Evolutionary conservation across 2,797 vertebrate genomes (phyloP), one percentile per base, ranked within the genome.

Genomic region (Miichthys miiuy): DNA sequence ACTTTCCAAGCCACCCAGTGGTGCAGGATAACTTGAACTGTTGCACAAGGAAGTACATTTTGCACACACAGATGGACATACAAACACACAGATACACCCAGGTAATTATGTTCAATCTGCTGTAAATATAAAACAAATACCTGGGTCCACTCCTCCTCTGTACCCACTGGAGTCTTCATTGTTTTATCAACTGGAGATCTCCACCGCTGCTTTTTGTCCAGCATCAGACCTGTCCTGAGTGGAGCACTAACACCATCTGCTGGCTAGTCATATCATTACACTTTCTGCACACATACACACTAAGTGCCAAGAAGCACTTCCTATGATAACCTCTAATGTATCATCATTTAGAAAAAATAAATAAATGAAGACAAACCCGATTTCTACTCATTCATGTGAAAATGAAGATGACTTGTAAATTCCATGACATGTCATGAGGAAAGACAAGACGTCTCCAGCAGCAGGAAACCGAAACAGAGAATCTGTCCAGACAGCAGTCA

Each of bases 241-340:
- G 84, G 92, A 91, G 65, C 81, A 80, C 79, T 91, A 50, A 60
- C 82, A 79, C 91, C 91, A 92, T 88, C 93, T 93, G 66, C 77
- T 92, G 93, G 91, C 25, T 16, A 21, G 25, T 30, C 0, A 27
- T 50, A 44, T 8, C 16, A 87, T 74, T 89, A 81, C 90, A 86
- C 14, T 30, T 58, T 72, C 8, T 42, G 16, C 25, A 57, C 52
- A 21, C 12, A 4, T 14, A 13, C 13, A 44, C 12, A 44, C 42
- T 44, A 34, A 34, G 34, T 58, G 30, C 17, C 52, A 46, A 48
- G 44, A 67, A 70, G 5, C 12, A 10, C 48, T 52, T 75, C 21
- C 6, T 41, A 48, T 42, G 18, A 82, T 12, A 51, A 65, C 38
- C 18, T 50, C 41, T 41, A 17, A 66, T 48, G 13, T 30, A 56